A percentile compares a stretch with the other conserved stretches of the same genome.
Conservation (phyloP, 2,797 vertebrate genomes). For the Mus minutoides region DNA sequence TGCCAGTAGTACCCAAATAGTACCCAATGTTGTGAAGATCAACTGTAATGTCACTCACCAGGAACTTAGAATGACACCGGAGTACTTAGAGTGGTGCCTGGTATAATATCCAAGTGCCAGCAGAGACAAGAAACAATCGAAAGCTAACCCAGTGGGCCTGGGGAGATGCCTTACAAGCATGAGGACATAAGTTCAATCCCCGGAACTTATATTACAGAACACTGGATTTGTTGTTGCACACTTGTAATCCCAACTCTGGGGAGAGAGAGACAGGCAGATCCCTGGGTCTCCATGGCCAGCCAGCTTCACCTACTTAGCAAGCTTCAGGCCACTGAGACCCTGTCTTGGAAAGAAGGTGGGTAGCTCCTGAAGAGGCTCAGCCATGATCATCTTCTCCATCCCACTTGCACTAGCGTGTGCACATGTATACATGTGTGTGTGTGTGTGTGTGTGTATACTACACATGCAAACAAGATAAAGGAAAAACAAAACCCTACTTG, state of each 20-base stretch:
- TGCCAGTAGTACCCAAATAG: background rate
- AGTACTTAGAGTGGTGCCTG: background rate
- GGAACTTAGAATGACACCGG: background rate
- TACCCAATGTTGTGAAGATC: background rate
- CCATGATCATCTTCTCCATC: background rate
- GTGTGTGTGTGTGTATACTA: no score
- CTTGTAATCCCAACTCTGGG: background rate
- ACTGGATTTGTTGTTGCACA: background rate
- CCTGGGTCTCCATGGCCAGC: background rate
- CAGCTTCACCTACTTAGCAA: background rate
- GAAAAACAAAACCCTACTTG: background rate
- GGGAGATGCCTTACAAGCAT: background rate
- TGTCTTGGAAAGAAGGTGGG: background rate
- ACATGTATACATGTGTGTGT: background rate
- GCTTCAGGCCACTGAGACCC: background rate
- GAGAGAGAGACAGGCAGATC: background rate
- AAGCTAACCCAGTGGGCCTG: background rate
- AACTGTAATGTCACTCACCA: background rate
- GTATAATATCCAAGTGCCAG: background rate
- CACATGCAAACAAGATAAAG: background rate
- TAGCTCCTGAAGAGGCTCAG: background rate
- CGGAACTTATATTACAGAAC: background rate
- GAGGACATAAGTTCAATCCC: background rate
- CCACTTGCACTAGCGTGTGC: background rate
- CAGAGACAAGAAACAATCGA: background rate